Evolutionary conservation across 2,113 vertebrate genomes (phyloP).

Genomic region (Corvus moneduloides): DNA sequence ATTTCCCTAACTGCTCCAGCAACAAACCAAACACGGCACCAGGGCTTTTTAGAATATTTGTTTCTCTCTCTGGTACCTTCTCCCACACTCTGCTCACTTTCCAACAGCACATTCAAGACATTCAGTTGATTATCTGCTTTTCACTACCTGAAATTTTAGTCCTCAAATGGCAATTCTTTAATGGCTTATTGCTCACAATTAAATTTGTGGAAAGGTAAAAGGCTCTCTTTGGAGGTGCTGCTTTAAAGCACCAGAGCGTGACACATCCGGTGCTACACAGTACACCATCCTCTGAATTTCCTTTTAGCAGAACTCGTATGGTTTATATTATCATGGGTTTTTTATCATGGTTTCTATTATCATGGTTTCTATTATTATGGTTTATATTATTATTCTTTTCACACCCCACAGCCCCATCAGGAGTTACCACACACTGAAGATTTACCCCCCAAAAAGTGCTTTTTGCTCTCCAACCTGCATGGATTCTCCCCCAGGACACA

Average conservation of each 20-base stretch:
- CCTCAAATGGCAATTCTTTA: neutral
- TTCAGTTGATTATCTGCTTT: neutral
- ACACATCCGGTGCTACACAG: neutral
- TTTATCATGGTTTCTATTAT: neutral
- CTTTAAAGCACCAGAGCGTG: neutral
- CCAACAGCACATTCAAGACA: neutral
- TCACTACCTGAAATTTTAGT: neutral
- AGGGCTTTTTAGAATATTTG: neutral
- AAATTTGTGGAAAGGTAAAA: neutral
- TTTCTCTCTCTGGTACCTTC: neutral
- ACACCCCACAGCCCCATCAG: neutral
- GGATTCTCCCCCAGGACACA: neutral
- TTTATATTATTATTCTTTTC: neutral
- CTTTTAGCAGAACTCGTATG: neutral
- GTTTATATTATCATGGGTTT: neutral
- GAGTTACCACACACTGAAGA: neutral
- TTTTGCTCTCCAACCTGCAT: slow-evolving; percentile 26
- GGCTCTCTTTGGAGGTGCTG: neutral
- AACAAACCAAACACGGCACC: neutral
- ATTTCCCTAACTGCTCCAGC: neutral
- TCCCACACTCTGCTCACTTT: neutral
- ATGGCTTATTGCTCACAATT: neutral
- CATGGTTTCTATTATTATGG: neutral
- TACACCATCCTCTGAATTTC: neutral
- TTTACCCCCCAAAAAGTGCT: neutral